Evolutionary conservation across 1,140 invertebrate species (phyloP), one percentile per base, ranked within the genome.

Genomic region (Apis mellifera): DNA sequence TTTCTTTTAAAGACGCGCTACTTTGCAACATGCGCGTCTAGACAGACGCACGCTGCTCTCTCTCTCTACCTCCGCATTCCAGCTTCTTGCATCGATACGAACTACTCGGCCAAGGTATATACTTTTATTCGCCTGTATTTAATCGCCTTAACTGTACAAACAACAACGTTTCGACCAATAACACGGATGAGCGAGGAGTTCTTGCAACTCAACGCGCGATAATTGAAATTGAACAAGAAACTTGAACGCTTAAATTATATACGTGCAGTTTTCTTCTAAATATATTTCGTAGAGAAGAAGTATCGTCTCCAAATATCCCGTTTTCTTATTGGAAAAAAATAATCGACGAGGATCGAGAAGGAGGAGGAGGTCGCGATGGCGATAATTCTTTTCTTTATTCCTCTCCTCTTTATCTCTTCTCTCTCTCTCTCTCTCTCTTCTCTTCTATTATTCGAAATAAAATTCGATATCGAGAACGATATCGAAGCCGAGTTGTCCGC

Each of bases 391-490:
- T 59, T 26, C 23, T n/a, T n/a, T 8, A 42, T 7, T 42, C 32
- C 32, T 9, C 17, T 7, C 17, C 2, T 32, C 13, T n/a, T n/a
- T 23, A 7, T 52, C 12, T 26, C 26, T 8, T 19, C 9, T 42
- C 64, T 9, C 59, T 50, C 62, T 55, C 54, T 72, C 55, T 21
- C 42, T 57, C 50, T 77, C 60, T 73, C 19, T 50, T 12, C 9
- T 17, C 13, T 68, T 32, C 32, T 11, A n/a, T n/a, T n/a, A n/a
- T n/a, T n/a, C 0, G 1, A 57, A 15, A 76, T 8, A 66, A 80
- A 82, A 82, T 64, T 64, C 62, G 83, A 84, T 78, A 78, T 79
- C 83, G 48, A 72, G 70, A 62, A 26, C 32, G 32, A 42, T 42
- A 42, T 42, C 32, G 32, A 42, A 42, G 32, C 32, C 32, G 32